These are phyloP conservation scores for Lacerta viridis DNA, from an alignment of 2,797 vertebrate species.

Conservation along the genomic window DNA sequence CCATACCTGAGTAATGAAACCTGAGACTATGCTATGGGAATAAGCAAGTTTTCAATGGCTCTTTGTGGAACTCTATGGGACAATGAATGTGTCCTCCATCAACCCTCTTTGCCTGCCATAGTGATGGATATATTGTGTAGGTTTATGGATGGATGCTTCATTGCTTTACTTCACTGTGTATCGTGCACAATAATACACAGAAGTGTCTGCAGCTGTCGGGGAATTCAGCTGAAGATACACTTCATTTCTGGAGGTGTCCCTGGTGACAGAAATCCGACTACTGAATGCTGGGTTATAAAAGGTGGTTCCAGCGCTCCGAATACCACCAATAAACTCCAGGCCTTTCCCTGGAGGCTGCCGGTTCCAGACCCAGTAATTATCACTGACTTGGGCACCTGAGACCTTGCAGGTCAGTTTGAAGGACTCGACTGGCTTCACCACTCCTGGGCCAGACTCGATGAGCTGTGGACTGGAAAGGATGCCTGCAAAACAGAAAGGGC, in stretches of 20 bases:
- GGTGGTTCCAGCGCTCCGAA: background rate
- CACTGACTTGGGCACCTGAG: accelerated
- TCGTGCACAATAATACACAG: background rate
- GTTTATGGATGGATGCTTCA: background rate
- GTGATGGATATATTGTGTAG: background rate
- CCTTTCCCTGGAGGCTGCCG: constrained; percentile 12
- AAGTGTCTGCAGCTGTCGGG: background rate
- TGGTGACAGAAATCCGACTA: background rate
- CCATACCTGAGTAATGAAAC: too few relatives aligned
- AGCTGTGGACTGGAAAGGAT: background rate
- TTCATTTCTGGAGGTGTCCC: background rate
- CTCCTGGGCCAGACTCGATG: background rate
- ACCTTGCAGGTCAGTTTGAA: constrained; percentile 7
- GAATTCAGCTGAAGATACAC: background rate
- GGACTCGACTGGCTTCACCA: background rate
- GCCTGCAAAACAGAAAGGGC: background rate
- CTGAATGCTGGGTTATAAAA: background rate
- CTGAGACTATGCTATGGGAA: too few relatives aligned
- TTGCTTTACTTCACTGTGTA: background rate
- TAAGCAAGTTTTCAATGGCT: too few relatives aligned
- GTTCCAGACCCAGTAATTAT: constrained; percentile 15
- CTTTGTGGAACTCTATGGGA: too few relatives aligned
- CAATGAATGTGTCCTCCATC: too few relatives aligned
- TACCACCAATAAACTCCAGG: background rate
- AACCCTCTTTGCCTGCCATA: too few relatives aligned